A percentile compares a stretch with the other conserved stretches of the same genome.
Evolutionary conservation across 1,140 invertebrate species (phyloP).

Genomic region (Drosophila neocordata): DNA sequence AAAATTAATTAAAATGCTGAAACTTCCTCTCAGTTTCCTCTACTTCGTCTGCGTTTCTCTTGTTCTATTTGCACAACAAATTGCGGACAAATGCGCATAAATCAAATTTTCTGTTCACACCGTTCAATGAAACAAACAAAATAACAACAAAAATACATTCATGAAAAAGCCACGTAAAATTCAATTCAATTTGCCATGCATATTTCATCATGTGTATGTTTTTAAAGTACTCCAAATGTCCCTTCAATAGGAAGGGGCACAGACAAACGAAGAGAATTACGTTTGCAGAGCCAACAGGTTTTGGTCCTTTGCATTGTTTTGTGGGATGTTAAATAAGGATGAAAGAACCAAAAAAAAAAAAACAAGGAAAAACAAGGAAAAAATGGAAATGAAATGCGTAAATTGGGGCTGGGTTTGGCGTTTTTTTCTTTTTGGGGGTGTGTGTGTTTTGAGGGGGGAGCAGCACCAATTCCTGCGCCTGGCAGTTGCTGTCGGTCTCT

Average conservation of each 20-base stretch:
- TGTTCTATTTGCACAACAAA: constrained; percentile 74
- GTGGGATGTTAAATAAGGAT: constrained; percentile 26
- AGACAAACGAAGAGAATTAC: not conserved
- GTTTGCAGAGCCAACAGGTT: constrained; percentile 39
- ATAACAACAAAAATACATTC: not conserved
- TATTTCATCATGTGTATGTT: constrained; percentile 72
- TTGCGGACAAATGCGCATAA: constrained; percentile 78
- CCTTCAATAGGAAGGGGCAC: constrained; percentile 27
- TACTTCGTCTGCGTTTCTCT: not conserved
- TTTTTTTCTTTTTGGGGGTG: no score
- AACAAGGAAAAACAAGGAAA: constrained; percentile 18
- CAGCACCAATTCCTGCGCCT: constrained; percentile 46
- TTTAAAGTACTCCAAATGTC: constrained; percentile 60
- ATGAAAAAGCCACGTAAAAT: constrained; percentile 38
- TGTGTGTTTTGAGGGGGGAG: not conserved
- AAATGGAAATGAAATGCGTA: not conserved
- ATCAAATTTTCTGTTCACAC: constrained; percentile 72
- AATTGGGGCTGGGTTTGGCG: not conserved
- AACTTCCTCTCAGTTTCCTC: constrained; percentile 30
- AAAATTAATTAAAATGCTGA: constrained; percentile 78
- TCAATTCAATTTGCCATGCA: constrained; percentile 73
- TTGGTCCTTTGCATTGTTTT: constrained; percentile 41
- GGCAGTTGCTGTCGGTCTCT: constrained; percentile 59
- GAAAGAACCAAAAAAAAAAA: constrained; percentile 23
- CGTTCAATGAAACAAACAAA: constrained; percentile 42